A percentile compares a stretch with the other conserved stretches of the same genome.
Conservation (phyloP, 2,797 vertebrate species). For the Apogon talboti region DNA sequence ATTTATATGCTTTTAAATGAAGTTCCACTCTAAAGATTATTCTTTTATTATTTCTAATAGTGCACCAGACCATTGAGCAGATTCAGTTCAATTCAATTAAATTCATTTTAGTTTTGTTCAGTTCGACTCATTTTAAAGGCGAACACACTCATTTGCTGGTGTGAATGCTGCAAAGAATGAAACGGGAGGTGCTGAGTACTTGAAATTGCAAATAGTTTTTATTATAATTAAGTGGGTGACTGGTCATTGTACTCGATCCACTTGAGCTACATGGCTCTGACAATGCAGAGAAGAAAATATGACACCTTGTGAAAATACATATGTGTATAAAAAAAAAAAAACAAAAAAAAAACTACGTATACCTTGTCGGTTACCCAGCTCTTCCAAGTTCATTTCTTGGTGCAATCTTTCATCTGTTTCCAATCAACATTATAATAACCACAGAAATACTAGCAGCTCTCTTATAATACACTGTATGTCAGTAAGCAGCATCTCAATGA, state of each 20-base stretch:
- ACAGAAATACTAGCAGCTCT: not conserved
- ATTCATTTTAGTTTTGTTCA: slow-evolving; percentile 29
- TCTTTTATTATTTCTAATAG: slow-evolving; percentile 22
- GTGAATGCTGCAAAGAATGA: slow-evolving; percentile 18
- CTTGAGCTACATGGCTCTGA: slow-evolving; percentile 27
- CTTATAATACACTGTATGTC: not conserved
- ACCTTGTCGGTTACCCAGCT: not conserved
- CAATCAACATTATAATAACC: slow-evolving; percentile 35
- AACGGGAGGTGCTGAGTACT: slow-evolving; percentile 5
- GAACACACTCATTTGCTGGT: not conserved
- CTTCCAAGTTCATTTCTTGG: not conserved
- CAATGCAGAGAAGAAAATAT: not conserved
- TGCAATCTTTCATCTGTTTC: slow-evolving; percentile 17
- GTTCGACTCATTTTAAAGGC: slow-evolving; percentile 12
- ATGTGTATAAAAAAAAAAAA: not conserved
- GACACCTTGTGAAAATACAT: slow-evolving; percentile 9
- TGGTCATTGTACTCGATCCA: slow-evolving; percentile 45
- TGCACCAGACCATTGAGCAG: slow-evolving; percentile 11
- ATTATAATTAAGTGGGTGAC: slow-evolving; percentile 45
- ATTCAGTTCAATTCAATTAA: slow-evolving; percentile 31
- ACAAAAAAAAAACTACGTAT: not conserved
- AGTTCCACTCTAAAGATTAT: slow-evolving; percentile 24
- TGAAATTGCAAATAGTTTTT: slow-evolving; percentile 45
- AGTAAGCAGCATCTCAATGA: not conserved
- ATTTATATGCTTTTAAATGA: slow-evolving; percentile 12